A percentile compares a stretch with the other conserved stretches of the same genome.
Evolutionary conservation across 2,113 vertebrate genomes (phyloP).

Genomic region (Sander lucioperca): DNA sequence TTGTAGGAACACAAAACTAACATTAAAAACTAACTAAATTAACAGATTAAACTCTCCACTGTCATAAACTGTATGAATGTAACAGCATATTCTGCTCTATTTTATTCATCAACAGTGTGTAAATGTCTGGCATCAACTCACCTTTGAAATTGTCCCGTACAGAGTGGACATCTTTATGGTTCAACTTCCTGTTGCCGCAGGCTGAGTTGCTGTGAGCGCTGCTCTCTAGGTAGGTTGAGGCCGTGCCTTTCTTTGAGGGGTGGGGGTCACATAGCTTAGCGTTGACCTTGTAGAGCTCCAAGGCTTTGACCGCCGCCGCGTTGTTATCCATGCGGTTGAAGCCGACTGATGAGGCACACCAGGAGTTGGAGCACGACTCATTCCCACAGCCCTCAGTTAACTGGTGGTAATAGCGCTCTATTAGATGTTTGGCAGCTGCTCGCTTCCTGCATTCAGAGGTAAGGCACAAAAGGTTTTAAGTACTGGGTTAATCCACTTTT

Average conservation of each 20-base stretch:
- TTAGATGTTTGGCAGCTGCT: slow-evolving; percentile 99
- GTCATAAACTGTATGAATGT: not conserved
- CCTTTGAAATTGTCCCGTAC: slow-evolving; percentile 96
- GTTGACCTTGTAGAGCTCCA: slow-evolving; percentile 99
- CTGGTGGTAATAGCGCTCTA: slow-evolving; percentile 99
- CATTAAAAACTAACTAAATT: too few relatives aligned
- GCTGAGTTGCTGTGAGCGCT: slow-evolving; percentile 90
- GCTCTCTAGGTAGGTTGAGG: slow-evolving; percentile 94
- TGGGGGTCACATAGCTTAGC: slow-evolving; percentile 99
- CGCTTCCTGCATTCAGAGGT: slow-evolving; percentile 91
- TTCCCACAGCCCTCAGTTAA: slow-evolving; percentile 99
- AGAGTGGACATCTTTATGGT: slow-evolving; percentile 90
- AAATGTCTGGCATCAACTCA: slow-evolving; percentile 68
- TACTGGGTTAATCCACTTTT: not conserved
- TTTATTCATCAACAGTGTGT: not conserved
- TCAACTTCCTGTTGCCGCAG: slow-evolving; percentile 92
- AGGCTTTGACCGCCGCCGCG: slow-evolving; percentile 96
- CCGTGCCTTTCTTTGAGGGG: slow-evolving; percentile 99
- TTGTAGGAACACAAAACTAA: not conserved
- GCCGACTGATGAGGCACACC: slow-evolving; percentile 96
- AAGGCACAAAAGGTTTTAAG: not conserved
- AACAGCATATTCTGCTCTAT: not conserved
- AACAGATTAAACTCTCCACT: not conserved
- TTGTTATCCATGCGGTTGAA: slow-evolving; percentile 99
- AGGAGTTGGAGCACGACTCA: slow-evolving; percentile 98